These are phyloP conservation scores for Nomada fabriciana DNA, from an alignment of 2,888 invertebrate genomes.

Conservation along the genomic window DNA sequence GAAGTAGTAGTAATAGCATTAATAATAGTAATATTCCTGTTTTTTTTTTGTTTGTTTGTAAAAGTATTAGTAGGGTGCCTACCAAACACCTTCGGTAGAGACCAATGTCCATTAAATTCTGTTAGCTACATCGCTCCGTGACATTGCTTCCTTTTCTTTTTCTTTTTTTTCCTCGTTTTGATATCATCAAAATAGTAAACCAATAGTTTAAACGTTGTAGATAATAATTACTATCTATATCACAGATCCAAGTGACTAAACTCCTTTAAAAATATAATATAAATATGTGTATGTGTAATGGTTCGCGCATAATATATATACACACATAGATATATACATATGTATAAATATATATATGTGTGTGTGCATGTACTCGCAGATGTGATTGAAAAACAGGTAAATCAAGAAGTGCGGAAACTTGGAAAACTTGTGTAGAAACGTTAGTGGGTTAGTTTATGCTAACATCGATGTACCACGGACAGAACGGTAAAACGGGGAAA, in stretches of 20 bases:
- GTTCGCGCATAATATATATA: slow-evolving; percentile 78
- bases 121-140: slow-evolving; percentile 79
- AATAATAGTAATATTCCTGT: slow-evolving; percentile 65
- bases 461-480: slow-evolving; percentile 64
- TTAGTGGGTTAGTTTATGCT: slow-evolving; percentile 58
- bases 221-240: slow-evolving; percentile 85
- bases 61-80: slow-evolving; percentile 78
- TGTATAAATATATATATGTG: slow-evolving; percentile 45
- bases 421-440: slow-evolving; percentile 72
- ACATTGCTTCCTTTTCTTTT: slow-evolving; percentile 71
- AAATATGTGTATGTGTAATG: slow-evolving; percentile 77
- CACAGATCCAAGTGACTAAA: slow-evolving; percentile 85
- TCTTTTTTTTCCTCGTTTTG: slow-evolving; percentile 64
- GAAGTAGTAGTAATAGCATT: slow-evolving; percentile 59
- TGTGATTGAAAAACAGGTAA: slow-evolving; percentile 76
- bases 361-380: slow-evolving; percentile 72
- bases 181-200: slow-evolving; percentile 81
- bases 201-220: slow-evolving; percentile 82
- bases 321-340: slow-evolving; percentile 73
- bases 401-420: slow-evolving; percentile 78
- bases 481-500: slow-evolving; percentile 35
- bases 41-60: slow-evolving; percentile 64
- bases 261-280: slow-evolving; percentile 84
- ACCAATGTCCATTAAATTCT: slow-evolving; percentile 73
- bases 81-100: slow-evolving; percentile 80